Evolutionary conservation across 2,797 vertebrate species (phyloP).

Genomic region (Sarcophilus harrisii): DNA sequence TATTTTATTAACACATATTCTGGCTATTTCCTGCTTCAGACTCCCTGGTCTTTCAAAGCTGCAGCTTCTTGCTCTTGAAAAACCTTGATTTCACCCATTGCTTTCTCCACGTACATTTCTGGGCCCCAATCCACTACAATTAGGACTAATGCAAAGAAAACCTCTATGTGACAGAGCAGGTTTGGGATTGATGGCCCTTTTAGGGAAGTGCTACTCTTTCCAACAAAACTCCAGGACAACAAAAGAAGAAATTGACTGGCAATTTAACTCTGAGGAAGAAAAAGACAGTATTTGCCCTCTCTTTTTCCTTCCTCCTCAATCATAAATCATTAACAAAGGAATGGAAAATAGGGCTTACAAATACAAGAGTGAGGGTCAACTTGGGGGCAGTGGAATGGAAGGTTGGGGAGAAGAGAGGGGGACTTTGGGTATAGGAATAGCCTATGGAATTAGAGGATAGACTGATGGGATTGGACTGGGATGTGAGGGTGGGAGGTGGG

Average conservation of each 20-base stretch:
- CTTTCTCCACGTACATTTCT: background rate
- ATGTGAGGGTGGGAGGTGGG: background rate
- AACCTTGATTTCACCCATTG: background rate
- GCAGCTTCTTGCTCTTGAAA: background rate
- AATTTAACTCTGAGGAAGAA: background rate
- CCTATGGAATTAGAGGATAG: background rate
- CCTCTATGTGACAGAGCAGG: background rate
- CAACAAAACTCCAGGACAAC: background rate
- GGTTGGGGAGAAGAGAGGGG: background rate
- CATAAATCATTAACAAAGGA: background rate
- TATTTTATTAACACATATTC: conserved; percentile 3
- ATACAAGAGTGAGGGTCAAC: background rate
- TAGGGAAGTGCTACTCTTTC: background rate
- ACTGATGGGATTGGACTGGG: too few species aligned
- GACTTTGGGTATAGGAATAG: background rate
- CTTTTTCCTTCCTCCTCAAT: background rate
- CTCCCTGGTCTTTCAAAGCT: conserved; percentile 1
- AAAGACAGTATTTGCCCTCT: background rate
- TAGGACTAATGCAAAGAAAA: too few species aligned
- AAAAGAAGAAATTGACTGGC: background rate
- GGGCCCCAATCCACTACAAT: background rate
- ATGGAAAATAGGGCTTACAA: background rate
- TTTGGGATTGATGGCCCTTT: background rate
- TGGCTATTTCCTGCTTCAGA: conserved; percentile 16
- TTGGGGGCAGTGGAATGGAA: conserved; percentile 4